phyloP scores from a whole-genome alignment of 2,797 vertebrate species.

The Novumbra hubbsi region DNA sequence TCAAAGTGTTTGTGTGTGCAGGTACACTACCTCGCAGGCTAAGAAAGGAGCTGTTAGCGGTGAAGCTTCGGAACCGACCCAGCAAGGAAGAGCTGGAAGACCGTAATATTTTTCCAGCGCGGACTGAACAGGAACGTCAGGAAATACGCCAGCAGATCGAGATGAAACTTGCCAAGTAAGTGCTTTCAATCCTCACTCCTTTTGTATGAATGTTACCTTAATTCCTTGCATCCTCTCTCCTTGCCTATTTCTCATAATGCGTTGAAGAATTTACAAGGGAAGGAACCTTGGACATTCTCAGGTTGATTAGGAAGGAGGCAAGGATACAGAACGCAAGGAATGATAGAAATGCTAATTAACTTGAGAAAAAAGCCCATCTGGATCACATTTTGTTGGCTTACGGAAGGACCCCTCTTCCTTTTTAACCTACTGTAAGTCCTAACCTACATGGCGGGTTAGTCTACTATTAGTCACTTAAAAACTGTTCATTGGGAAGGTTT shows the following conservation, averaged over 20 bases:
- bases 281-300: not conserved
- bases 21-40: slow-evolving; percentile 96
- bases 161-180: slow-evolving; percentile 98
- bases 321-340: not conserved
- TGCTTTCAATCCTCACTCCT: not conserved
- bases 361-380: not conserved
- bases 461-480: not conserved
- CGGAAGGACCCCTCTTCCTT: not conserved
- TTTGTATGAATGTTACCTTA: not conserved
- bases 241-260: not conserved
- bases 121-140: slow-evolving; percentile 93
- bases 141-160: slow-evolving; percentile 97
- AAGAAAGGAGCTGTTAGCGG: slow-evolving; percentile 92
- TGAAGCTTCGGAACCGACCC: slow-evolving; percentile 93
- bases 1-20: slow-evolving; percentile 50
- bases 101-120: slow-evolving; percentile 91
- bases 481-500: not conserved
- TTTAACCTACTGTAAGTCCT: not conserved
- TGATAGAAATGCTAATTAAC: not conserved
- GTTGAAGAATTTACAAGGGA: not conserved
- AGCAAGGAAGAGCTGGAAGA: slow-evolving; percentile 97
- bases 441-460: not conserved
- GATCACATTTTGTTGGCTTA: not conserved
- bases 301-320: not conserved
- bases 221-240: not conserved